Evolutionary conservation across 2,888 invertebrate species (phyloP), one percentile per base, ranked within the genome.

Genomic region (Cephus pulcher): DNA sequence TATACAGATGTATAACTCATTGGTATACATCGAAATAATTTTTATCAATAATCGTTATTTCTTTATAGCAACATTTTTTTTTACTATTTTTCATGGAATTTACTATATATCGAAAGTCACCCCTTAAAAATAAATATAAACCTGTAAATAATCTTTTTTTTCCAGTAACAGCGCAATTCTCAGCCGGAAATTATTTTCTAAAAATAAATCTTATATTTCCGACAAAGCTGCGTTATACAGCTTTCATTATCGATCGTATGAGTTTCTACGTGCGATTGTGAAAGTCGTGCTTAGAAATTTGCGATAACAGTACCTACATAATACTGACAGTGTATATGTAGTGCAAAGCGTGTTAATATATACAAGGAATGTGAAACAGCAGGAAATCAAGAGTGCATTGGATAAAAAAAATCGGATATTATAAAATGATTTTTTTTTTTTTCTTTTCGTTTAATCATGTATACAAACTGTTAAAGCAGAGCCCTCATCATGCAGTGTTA

Each of bases 391-490:
- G 0, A 1, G 23, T 56, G 40, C 40, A 56, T 15, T 56, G 40
- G 40, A 56, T 6, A 56, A 56, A 56, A 56, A 56, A 23, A 56
- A 56, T 56, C 23, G 23, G 23, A 23, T 56, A 56, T 15, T 23
- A 40, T 23, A 56, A 23, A 56, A 23, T 56, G 6, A 37, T 37
- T 37, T 37, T 15, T 40, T 23, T 37, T 9, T 37, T 3, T 40
- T 56, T 56, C 4, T 15, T 23, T 56, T 56, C 9, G 3, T 30
- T 71, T 15, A 80, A 85, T 83, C 77, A 85, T 75, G 80, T 84
- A 88, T 88, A 88, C 88, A 88, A 88, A 88, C 88, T 88, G 88
- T 89, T 80, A 85, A 88, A 88, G 88, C 87, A 87, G 88, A 88
- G 82, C 86, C 88, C 86, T 87, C 88, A 56, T 56, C 40, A 88